Evolutionary conservation across 2,113 vertebrate species (phyloP), one percentile per base, ranked within the genome.

Genomic region (Gambusia affinis): DNA sequence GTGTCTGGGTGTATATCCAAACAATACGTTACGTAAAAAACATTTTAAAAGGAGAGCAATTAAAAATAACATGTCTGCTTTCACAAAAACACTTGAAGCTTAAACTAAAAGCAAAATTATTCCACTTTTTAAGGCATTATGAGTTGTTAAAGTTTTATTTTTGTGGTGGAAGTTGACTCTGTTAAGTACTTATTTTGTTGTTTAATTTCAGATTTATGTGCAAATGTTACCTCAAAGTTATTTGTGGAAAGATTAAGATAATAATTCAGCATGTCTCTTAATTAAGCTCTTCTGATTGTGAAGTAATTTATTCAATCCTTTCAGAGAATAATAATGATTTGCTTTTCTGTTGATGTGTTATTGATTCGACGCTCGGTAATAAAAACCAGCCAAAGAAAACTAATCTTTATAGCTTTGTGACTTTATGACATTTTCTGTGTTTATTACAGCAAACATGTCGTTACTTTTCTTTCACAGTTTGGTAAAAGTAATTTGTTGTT

Each of bases 381-480:
- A 28, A 44, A 73, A 65, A 54, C 22, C 19, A 0, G 30, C 12
- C 24, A 4, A 28, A 57, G 8, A 42, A 64, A 64, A 54, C 30
- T 31, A 30, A 30, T 51, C 1, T 27, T n/a, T 1, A 27, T 60
- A 17, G 4, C 27, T 17, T 67, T 6, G 35, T 54, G 1, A 37
- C 30, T 62, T 35, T 8, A 27, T 65, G 14, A 64, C 19, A 1
- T 44, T 39, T 72, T 44, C 29, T 71, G 68, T 61, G 70, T 72
- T 80, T 67, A 67, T 77, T 73, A 67, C 54, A 60, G 76, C 64
- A 44, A 76, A 64, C 29, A 22, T 70, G 61, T 67, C 67, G 51
- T 17, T 28, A 11, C 75, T 29, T 75, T 33, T 28, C 39, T 37
- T 62, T 12, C 24, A 71, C 79, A 27, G 57, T 72, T 57, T 24